Conservation (phyloP, 2,888 invertebrate species). For the Orchestes rusci region DNA sequence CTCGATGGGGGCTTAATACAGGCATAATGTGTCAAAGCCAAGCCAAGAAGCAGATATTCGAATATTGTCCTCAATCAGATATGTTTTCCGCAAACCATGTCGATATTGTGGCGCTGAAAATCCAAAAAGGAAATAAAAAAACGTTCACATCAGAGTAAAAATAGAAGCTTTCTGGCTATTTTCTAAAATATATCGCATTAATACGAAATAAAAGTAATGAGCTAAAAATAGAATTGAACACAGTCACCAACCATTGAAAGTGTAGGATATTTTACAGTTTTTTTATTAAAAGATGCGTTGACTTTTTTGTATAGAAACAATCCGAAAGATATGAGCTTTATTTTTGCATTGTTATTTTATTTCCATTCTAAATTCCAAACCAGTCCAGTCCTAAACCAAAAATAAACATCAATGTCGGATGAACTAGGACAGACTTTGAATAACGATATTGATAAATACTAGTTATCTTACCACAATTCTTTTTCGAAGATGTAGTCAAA, state of each 20-base stretch:
- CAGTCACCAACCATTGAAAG: background rate
- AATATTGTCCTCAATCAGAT: slow-evolving; percentile 25
- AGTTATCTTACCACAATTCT: slow-evolving; percentile 18
- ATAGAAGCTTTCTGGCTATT: slow-evolving; percentile 31
- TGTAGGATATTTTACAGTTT: slow-evolving; percentile 4
- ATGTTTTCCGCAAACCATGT: slow-evolving; percentile 21
- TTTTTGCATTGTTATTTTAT: too few relatives aligned
- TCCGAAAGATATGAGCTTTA: too few relatives aligned
- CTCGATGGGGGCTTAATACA: slow-evolving; percentile 45
- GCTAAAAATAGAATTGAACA: slow-evolving; percentile 22
- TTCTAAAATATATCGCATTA: slow-evolving; percentile 35
- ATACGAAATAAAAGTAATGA: slow-evolving; percentile 32
- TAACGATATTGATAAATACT: too few relatives aligned
- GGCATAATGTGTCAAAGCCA: slow-evolving; percentile 25
- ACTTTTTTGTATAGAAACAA: too few relatives aligned
- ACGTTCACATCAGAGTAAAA: slow-evolving; percentile 30
- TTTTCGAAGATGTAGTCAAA: slow-evolving; percentile 16
- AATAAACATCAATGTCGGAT: too few relatives aligned
- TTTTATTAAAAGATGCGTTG: too few relatives aligned
- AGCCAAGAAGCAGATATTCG: slow-evolving; percentile 4
- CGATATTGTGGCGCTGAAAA: slow-evolving; percentile 23
- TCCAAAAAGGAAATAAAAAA: slow-evolving; percentile 24
- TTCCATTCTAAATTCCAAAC: too few relatives aligned
- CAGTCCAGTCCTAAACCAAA: too few relatives aligned
- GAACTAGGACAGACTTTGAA: too few relatives aligned